Conservation (phyloP, 2,888 invertebrate genomes). For the Tiliacea aurago region DNA sequence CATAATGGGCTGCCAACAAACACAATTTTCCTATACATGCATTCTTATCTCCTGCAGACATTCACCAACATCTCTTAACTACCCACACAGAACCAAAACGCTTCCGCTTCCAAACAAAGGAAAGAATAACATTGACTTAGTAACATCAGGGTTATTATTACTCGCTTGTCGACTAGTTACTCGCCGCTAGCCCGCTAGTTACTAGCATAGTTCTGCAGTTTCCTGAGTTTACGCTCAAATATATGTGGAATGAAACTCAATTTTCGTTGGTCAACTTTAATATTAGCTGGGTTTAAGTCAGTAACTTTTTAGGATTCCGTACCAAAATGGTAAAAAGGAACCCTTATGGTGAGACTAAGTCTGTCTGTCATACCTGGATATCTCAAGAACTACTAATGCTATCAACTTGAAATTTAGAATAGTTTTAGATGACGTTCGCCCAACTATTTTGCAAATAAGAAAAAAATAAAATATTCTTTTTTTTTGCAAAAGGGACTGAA, state of each 20-base stretch:
- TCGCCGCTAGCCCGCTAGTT: neutral
- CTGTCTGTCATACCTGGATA: no score
- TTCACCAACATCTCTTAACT: neutral
- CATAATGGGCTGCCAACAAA: neutral
- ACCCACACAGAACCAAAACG: neutral
- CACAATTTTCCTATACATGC: neutral
- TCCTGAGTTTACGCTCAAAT: neutral
- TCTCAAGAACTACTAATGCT: no score
- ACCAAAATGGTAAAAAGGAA: no score
- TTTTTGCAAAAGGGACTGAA: no score
- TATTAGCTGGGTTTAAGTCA: no score
- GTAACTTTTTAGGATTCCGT: no score
- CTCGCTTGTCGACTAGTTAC: constrained; percentile 3
- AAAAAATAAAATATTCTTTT: no score
- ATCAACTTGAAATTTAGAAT: no score
- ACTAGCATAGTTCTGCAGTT: neutral
- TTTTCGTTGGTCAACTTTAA: neutral
- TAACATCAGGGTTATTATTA: constrained; percentile 28
- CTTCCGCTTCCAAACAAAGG: constrained; percentile 8
- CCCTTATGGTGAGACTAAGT: no score
- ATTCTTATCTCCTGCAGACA: neutral
- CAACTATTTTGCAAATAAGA: no score
- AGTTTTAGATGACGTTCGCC: no score
- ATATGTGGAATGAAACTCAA: neutral
- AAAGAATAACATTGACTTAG: constrained; percentile 40